These are phyloP conservation scores for Tachysurus fulvidraco DNA, from an alignment of 2,113 vertebrate genomes.

Conservation along the genomic window DNA sequence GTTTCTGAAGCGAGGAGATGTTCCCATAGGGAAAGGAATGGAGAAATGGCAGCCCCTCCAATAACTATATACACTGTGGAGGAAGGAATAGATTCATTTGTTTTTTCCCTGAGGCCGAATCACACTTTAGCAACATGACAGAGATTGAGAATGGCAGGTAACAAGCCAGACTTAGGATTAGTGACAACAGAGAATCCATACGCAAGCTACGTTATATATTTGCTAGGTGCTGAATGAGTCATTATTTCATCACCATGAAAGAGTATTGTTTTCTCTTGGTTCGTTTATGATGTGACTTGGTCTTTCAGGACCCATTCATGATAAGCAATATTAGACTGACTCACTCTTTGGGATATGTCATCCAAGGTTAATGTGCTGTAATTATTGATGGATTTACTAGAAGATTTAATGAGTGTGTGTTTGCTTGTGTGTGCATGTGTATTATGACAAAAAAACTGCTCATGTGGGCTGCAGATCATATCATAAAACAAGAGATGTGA, in stretches of 20 bases:
- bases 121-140: neutral
- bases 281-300: neutral
- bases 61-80: conserved; percentile 6
- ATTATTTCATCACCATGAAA: neutral
- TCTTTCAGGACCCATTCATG: conserved; percentile 28
- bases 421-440: neutral
- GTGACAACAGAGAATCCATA: conserved; percentile 9
- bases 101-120: conserved; percentile 19
- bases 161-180: neutral
- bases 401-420: conserved; percentile 16
- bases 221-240: conserved; percentile 12
- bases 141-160: conserved; percentile 28
- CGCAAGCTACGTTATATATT: neutral
- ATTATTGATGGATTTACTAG: conserved; percentile 38
- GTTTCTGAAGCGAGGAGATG: neutral
- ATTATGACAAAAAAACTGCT: neutral
- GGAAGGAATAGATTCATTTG: neutral
- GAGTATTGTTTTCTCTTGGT: neutral
- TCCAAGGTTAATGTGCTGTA: conserved; percentile 38
- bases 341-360: conserved; percentile 32
- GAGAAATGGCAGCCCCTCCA: neutral
- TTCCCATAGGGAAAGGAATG: neutral
- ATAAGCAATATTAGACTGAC: conserved; percentile 14
- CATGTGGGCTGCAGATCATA: conserved; percentile 1
- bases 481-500: neutral